phyloP scores from a whole-genome alignment of 2,113 vertebrate species.

The Hemichromis elongatus region DNA sequence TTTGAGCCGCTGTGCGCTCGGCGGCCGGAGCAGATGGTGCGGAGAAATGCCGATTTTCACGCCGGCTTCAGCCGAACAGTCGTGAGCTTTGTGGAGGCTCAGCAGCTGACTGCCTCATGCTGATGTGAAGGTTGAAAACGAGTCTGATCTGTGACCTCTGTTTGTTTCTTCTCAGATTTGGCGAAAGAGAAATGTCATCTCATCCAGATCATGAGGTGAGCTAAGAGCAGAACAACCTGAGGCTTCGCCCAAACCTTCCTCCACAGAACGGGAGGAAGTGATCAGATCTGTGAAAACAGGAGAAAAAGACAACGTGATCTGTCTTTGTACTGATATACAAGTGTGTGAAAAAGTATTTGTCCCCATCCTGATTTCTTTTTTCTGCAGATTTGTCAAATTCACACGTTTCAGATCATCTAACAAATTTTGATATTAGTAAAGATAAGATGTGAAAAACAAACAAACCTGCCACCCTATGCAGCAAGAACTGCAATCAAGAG shows the following conservation, averaged over 20 bases:
- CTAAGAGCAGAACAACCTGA: neutral
- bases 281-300: neutral
- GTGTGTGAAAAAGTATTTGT: neutral
- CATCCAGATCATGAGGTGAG: conserved; percentile 29
- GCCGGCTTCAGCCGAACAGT: conserved; percentile 19
- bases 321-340: neutral
- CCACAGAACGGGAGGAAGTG: neutral
- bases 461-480: too few species aligned
- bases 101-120: conserved; percentile 60
- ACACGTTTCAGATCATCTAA: too few species aligned
- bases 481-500: too few species aligned
- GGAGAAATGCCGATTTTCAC: conserved; percentile 27
- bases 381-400: too few species aligned
- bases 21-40: neutral
- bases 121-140: neutral
- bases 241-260: neutral
- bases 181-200: conserved; percentile 24
- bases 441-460: too few species aligned
- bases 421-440: too few species aligned
- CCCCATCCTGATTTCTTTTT: too few species aligned
- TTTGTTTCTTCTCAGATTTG: conserved; percentile 24
- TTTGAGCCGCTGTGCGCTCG: neutral
- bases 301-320: neutral
- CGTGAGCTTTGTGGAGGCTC: conserved; percentile 10
- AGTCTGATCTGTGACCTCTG: neutral